Evolutionary conservation across 2,113 vertebrate species (phyloP).

Genomic region (Poecilia latipinna): DNA sequence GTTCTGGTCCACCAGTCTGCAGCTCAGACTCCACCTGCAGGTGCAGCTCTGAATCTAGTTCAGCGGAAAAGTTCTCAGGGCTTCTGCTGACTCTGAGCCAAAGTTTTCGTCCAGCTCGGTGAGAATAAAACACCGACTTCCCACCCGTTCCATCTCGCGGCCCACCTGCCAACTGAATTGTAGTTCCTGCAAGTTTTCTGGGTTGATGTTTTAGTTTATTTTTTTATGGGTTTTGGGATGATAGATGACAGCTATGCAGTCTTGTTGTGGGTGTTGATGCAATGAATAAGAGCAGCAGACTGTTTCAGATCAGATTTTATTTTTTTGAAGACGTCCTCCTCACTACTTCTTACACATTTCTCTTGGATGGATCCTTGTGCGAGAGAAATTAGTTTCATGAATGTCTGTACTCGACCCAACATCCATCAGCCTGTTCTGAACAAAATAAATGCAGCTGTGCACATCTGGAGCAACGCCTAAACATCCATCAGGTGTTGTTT

Average conservation of each 20-base stretch:
- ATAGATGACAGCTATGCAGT: no score
- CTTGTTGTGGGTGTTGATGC: no score
- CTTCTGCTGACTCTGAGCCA: slow-evolving; percentile 11
- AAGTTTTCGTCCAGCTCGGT: slow-evolving; percentile 6
- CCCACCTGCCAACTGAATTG: no score
- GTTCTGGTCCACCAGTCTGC: not conserved
- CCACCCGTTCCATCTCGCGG: not conserved
- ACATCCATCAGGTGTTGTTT: slow-evolving; percentile 9
- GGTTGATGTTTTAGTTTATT: no score
- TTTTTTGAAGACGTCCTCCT: no score
- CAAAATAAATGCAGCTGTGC: slow-evolving; percentile 19
- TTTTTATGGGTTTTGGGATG: no score
- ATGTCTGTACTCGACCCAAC: not conserved
- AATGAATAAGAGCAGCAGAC: no score
- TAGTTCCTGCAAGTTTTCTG: no score
- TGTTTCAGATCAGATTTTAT: no score
- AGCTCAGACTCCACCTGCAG: slow-evolving; percentile 17
- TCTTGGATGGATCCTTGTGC: not conserved
- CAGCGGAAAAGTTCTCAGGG: not conserved
- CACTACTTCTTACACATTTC: not conserved
- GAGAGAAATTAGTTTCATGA: not conserved
- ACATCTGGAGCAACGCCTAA: slow-evolving; percentile 39
- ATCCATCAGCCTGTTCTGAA: not conserved
- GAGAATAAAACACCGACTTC: not conserved
- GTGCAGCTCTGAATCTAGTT: slow-evolving; percentile 8